Conservation (phyloP, 2,113 vertebrate species). For the Apistogramma diplotaenia region DNA sequence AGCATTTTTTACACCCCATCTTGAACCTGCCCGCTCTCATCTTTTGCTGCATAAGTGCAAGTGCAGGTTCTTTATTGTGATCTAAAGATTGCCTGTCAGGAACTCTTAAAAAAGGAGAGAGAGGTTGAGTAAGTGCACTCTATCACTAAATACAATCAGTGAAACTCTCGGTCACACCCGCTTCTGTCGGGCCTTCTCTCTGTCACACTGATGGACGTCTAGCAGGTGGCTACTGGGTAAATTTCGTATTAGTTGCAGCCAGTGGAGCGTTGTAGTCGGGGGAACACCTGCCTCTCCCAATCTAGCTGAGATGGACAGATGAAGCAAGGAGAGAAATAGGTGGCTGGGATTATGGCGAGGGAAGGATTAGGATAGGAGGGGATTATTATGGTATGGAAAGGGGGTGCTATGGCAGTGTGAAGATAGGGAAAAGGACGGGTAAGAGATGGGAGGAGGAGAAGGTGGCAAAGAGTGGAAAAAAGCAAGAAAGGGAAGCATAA, state of each 20-base stretch:
- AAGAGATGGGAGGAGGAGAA: background rate
- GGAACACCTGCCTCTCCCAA: constrained; percentile 75
- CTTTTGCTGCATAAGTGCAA: background rate
- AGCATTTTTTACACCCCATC: constrained; percentile 5
- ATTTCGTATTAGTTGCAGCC: constrained; percentile 69
- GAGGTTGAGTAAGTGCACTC: background rate
- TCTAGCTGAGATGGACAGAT: constrained; percentile 70
- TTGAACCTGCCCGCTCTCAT: background rate
- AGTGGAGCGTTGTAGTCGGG: constrained; percentile 72
- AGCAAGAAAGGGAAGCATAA: background rate
- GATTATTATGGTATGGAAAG: constrained; percentile 8
- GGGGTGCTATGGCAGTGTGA: constrained; percentile 34
- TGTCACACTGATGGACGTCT: constrained; percentile 54
- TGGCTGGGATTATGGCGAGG: constrained; percentile 5
- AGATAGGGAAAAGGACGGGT: constrained; percentile 37
- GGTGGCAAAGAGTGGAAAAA: background rate
- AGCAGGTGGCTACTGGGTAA: constrained; percentile 78
- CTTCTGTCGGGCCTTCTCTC: constrained; percentile 21
- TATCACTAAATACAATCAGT: constrained; percentile 9
- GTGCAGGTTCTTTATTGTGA: constrained; percentile 4
- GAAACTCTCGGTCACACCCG: constrained; percentile 6
- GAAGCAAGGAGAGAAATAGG: constrained; percentile 24
- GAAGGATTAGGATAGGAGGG: background rate
- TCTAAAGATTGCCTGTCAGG: constrained; percentile 22
- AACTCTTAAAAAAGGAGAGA: background rate